These are phyloP conservation scores for Acanthaster planci DNA, from an alignment of 35 echinoderm and acorn worm species.

Conservation along the genomic window DNA sequence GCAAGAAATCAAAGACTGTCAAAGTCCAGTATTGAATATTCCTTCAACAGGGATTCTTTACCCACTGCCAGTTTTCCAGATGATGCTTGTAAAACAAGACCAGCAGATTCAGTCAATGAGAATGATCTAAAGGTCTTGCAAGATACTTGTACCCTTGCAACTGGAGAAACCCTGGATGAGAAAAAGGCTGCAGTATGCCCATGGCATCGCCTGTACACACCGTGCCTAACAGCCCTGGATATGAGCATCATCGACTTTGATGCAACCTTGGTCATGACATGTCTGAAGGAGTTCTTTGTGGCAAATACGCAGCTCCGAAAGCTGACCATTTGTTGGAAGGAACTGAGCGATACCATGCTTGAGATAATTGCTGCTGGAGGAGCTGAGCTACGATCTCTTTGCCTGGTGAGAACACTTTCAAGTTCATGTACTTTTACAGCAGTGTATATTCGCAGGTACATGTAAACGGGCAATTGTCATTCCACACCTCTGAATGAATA, in stretches of 20 bases:
- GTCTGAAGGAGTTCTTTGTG: conserved; percentile 58
- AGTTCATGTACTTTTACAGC: too few species aligned
- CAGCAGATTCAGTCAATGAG: too few species aligned
- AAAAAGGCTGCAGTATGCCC: not conserved
- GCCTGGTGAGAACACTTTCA: conserved; percentile 37
- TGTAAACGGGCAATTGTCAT: too few species aligned
- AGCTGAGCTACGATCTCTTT: conserved; percentile 34
- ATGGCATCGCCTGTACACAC: conserved; percentile 48
- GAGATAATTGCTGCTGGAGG: conserved; percentile 43
- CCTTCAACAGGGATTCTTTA: too few species aligned
- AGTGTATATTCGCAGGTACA: too few species aligned
- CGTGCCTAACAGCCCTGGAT: conserved; percentile 50
- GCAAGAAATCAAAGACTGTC: too few species aligned
- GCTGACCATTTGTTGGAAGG: conserved; percentile 44
- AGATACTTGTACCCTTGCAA: too few species aligned
- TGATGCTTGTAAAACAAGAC: too few species aligned
- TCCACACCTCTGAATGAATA: too few species aligned
- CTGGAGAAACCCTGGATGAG: not conserved
- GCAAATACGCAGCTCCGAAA: conserved; percentile 47
- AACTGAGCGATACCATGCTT: conserved; percentile 43
- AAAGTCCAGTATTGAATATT: too few species aligned
- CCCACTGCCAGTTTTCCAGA: too few species aligned
- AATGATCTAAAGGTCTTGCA: too few species aligned
- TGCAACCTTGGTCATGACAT: conserved; percentile 19
- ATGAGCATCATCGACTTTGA: conserved; percentile 57